Evolutionary conservation across 1,140 invertebrate genomes (phyloP), one percentile per base, ranked within the genome.

Genomic region (Sycobia sp.): DNA sequence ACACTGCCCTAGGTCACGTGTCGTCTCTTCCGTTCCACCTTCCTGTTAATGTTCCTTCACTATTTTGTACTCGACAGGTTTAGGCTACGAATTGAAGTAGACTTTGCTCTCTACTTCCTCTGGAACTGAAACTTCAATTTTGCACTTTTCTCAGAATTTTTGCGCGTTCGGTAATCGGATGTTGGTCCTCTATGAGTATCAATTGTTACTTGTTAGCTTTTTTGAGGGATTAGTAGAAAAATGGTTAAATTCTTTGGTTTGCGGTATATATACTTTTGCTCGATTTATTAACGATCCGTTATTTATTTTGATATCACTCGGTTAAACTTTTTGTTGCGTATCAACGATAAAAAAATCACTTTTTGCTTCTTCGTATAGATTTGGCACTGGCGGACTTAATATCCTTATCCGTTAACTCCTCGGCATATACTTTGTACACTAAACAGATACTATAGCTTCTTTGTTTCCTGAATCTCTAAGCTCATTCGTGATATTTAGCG

Each of bases 241-340:
- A 82, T 82, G 80, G 80, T 80, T 74, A 51, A 65, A 76, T 77
- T 82, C 79, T 82, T 82, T 82, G 80, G 80, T 81, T 76, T 82
- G 72, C 62, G 77, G 77, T 79, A 65, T 69, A 67, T 29, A n/a
- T 39, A 50, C 36, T 69, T 32, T 32, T 32, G 29, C 20, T 65
- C 58, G 20, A 14, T 63, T 53, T 68, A 62, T 50, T 57, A 23
- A 36, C n/a, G 56, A 34, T 62, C 34, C 39, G 39, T 57, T 61
- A 32, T 34, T 70, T 70, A 71, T 70, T 64, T 58, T 61, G n/a
- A n/a, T n/a, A n/a, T n/a, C n/a, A n/a, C n/a, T n/a, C n/a, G n/a
- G 41, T 61, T 43, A 38, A 22, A 58, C 50, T 63, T 65, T 68
- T 51, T 64, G 27, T 32, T 59, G 63, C 68, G 54, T 46, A 44